Evolutionary conservation across 2,888 invertebrate species (phyloP).

Genomic region (Caenorhabditis sp.): DNA sequence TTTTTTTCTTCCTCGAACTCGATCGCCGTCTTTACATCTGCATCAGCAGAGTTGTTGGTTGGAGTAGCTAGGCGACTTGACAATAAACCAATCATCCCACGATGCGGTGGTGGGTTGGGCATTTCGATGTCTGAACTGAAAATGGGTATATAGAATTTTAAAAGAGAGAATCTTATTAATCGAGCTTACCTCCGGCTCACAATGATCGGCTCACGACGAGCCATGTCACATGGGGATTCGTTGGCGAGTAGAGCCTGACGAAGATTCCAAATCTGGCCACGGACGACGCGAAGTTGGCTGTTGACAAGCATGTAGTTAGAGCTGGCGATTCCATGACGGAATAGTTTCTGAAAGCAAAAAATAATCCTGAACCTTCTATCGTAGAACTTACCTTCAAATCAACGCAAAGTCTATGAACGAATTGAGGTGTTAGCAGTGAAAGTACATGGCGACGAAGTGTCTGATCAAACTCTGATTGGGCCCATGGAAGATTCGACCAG

Average conservation of each 20-base stretch:
- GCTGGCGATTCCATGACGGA: slow-evolving; percentile 84
- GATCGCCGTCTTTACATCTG: slow-evolving; percentile 4
- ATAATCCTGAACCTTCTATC: slow-evolving; percentile 90
- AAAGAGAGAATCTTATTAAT: background rate
- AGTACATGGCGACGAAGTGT: slow-evolving; percentile 70
- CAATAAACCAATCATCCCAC: slow-evolving; percentile 71
- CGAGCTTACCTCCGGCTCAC: slow-evolving; percentile 67
- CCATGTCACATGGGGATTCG: slow-evolving; percentile 75
- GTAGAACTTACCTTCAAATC: slow-evolving; percentile 87
- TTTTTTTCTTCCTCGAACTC: slow-evolving; percentile 28
- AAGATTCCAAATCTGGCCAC: slow-evolving; percentile 80
- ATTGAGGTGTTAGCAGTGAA: slow-evolving; percentile 73
- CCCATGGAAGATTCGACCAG: slow-evolving; percentile 78
- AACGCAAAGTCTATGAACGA: slow-evolving; percentile 74
- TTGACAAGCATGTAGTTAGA: slow-evolving; percentile 72
- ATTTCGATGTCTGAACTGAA: slow-evolving; percentile 62
- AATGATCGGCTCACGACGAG: slow-evolving; percentile 72
- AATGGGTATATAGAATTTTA: slow-evolving; percentile 22
- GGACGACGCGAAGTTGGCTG: slow-evolving; percentile 77
- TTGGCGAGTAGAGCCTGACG: slow-evolving; percentile 69
- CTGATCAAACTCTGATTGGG: slow-evolving; percentile 74
- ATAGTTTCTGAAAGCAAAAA: slow-evolving; percentile 87
- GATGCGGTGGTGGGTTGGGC: slow-evolving; percentile 55
- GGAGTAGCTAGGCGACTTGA: slow-evolving; percentile 63
- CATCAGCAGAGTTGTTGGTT: slow-evolving; percentile 57